These are phyloP conservation scores for Digitonthophagus gazella DNA, from an alignment of 2,888 invertebrate species.

Conservation along the genomic window DNA sequence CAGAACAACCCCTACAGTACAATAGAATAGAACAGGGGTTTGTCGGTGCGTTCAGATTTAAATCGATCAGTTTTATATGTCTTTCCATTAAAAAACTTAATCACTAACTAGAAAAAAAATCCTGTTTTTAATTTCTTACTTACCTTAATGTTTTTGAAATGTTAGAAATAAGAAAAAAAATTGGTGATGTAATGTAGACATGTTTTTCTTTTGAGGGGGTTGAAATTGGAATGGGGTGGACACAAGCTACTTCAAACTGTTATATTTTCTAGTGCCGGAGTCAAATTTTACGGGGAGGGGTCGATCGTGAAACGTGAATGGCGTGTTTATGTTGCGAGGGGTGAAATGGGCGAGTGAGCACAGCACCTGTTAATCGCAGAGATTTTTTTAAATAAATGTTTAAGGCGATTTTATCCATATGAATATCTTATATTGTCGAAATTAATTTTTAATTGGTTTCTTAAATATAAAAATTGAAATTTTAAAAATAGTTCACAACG, in stretches of 20 bases:
- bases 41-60: slow-evolving; percentile 24
- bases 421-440: no score
- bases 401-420: background rate
- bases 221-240: slow-evolving; percentile 20
- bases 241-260: slow-evolving; percentile 29
- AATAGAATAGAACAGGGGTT: slow-evolving; percentile 27
- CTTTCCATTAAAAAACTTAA: background rate
- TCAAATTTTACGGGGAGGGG: slow-evolving; percentile 30
- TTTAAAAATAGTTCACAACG: no score
- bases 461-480: no score
- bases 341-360: slow-evolving; percentile 9
- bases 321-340: slow-evolving; percentile 30
- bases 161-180: no score
- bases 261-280: slow-evolving; percentile 35
- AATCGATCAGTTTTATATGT: no score
- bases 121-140: no score
- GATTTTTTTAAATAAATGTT: slow-evolving; percentile 24
- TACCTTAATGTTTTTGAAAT: no score
- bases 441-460: no score
- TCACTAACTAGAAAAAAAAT: no score
- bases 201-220: background rate
- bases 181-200: background rate
- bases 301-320: slow-evolving; percentile 24
- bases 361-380: slow-evolving; percentile 33
- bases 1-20: slow-evolving; percentile 47